phyloP scores from a whole-genome alignment of 2,888 invertebrate species.

The Venustoraphidia nigricollis region DNA sequence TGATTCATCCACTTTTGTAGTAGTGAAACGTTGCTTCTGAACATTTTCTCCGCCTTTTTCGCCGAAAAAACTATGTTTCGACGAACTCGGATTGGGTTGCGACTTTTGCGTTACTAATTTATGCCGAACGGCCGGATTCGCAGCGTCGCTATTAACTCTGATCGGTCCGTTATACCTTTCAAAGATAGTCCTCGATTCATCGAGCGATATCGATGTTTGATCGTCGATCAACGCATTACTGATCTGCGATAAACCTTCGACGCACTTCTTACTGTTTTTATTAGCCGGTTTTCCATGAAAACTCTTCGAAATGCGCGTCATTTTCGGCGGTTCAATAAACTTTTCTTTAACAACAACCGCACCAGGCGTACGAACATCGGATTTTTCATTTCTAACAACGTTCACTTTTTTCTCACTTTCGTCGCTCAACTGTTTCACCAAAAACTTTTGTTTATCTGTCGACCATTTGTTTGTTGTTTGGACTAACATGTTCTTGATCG shows the following conservation, averaged over 20 bases:
- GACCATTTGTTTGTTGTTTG: constrained; percentile 19
- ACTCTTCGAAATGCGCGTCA: constrained; percentile 30
- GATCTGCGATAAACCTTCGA: constrained; percentile 7
- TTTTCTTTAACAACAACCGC: constrained; percentile 32
- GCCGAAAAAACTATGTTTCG: not conserved
- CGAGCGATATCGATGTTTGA: constrained; percentile 11
- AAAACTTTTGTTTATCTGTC: constrained; percentile 23
- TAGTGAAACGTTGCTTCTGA: constrained; percentile 24
- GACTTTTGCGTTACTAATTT: constrained; percentile 21
- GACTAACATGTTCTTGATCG: constrained; percentile 15
- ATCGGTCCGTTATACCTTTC: constrained; percentile 7
- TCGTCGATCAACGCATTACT: not conserved
- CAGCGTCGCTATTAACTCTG: constrained; percentile 10
- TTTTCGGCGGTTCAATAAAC: constrained; percentile 33
- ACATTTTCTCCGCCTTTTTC: constrained; percentile 7
- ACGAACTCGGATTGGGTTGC: constrained; percentile 15
- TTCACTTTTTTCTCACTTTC: constrained; percentile 15
- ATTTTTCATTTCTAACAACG: constrained; percentile 11
- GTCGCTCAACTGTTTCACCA: constrained; percentile 9
- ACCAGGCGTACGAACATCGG: constrained; percentile 19
- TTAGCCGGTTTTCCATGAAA: constrained; percentile 25
- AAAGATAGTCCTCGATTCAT: constrained; percentile 9
- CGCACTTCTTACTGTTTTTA: constrained; percentile 9
- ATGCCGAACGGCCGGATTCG: constrained; percentile 12
- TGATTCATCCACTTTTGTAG: constrained; percentile 25